A percentile compares a stretch with the other conserved stretches of the same genome.
These are phyloP conservation scores for Tympanoctomys barrerae DNA, from an alignment of 2,797 vertebrate species.

Conservation along the genomic window DNA sequence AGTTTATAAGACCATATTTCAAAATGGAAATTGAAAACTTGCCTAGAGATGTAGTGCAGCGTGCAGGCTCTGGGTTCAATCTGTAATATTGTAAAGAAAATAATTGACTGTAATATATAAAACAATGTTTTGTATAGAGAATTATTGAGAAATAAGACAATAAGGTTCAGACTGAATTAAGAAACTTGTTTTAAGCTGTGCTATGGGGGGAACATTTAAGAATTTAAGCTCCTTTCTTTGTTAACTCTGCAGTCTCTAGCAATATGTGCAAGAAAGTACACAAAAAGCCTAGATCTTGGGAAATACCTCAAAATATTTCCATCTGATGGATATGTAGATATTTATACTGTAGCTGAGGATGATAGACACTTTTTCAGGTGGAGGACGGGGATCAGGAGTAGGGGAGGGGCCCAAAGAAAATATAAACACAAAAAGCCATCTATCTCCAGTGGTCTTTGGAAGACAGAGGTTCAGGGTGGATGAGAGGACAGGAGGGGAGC, in stretches of 20 bases:
- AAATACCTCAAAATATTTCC: constrained; percentile 10
- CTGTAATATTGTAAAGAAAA: not conserved
- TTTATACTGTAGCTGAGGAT: not conserved
- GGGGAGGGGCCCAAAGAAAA: not conserved
- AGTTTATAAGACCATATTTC: not conserved
- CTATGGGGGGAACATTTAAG: not conserved
- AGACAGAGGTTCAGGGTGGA: not conserved
- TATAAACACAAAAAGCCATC: too few species aligned
- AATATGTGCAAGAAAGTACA: not conserved
- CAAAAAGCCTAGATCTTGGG: not conserved
- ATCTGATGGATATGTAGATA: not conserved
- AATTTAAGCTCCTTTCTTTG: constrained; percentile 21
- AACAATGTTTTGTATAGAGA: not conserved
- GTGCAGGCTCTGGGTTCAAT: not conserved
- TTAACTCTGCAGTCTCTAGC: not conserved
- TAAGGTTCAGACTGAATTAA: constrained; percentile 34
- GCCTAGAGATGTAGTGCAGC: not conserved
- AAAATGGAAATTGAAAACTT: not conserved
- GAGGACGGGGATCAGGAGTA: not conserved
- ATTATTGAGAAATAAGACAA: not conserved
- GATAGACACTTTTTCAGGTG: not conserved
- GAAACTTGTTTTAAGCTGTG: not conserved
- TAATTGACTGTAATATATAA: not conserved
- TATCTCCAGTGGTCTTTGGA: not conserved
- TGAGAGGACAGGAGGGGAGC: not conserved